Evolutionary conservation across 2,888 invertebrate genomes (phyloP).

Genomic region (Chymomyza fuscimana): DNA sequence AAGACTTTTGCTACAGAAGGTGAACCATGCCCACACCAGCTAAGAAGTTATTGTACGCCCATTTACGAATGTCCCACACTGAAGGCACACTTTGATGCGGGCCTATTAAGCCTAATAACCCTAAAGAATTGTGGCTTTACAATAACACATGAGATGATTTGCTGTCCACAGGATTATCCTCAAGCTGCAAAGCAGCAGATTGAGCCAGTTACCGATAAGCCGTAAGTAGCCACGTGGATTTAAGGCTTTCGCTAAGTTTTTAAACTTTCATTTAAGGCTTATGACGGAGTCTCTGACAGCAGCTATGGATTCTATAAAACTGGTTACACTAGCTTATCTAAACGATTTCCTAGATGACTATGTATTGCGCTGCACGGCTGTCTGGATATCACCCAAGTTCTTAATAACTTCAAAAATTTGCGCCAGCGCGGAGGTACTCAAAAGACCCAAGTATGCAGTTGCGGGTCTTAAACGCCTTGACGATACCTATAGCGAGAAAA

Average conservation of each 20-base stretch:
- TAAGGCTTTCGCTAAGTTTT: neutral
- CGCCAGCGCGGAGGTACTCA: rapidly evolving
- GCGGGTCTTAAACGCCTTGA: neutral
- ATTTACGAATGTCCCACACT: conserved; percentile 1
- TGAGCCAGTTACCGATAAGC: neutral
- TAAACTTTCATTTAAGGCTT: neutral
- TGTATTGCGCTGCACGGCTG: conserved; percentile 33
- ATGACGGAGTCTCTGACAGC: neutral
- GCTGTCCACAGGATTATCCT: conserved; percentile 22
- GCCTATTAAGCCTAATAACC: neutral
- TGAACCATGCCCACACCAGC: conserved; percentile 9
- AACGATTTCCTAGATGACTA: neutral
- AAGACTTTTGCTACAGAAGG: conserved; percentile 4
- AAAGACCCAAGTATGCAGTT: rapidly evolving
- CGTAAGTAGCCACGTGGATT: neutral
- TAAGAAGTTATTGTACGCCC: neutral
- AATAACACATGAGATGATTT: conserved; percentile 18
- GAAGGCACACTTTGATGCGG: neutral
- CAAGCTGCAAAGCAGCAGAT: too few species aligned
- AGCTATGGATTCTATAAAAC: neutral
- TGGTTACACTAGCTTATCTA: conserved; percentile 10
- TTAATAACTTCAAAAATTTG: conserved; percentile 28
- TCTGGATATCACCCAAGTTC: conserved; percentile 13
- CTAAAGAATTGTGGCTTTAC: conserved; percentile 10
- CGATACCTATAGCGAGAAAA: neutral